These are phyloP conservation scores for Apocrypta bakeri DNA, from an alignment of 1,140 invertebrate genomes.

Conservation along the genomic window DNA sequence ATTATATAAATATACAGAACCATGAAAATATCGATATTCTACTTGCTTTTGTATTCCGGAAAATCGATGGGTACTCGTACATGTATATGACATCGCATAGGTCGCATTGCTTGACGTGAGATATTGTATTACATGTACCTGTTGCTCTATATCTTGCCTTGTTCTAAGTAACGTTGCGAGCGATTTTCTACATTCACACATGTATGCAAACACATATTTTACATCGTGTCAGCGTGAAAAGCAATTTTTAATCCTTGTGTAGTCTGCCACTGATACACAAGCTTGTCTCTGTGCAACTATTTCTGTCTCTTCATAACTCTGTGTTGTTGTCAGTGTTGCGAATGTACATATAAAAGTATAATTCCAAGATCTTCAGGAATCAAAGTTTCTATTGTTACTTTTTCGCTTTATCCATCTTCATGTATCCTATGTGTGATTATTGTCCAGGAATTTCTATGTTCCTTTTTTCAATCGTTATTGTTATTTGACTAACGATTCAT, in stretches of 20 bases:
- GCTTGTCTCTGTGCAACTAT: neutral
- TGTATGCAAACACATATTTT: neutral
- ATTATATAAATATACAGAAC: neutral
- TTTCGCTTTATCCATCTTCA: neutral
- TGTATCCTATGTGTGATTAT: too few species aligned
- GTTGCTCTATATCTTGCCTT: neutral
- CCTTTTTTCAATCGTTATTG: neutral
- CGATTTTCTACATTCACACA: neutral
- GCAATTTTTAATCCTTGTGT: slow-evolving; percentile 1
- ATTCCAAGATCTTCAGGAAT: neutral
- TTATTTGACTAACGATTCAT: neutral
- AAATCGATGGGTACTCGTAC: neutral
- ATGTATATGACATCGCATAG: too few species aligned
- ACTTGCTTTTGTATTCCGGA: slow-evolving; percentile 1
- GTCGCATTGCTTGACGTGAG: neutral
- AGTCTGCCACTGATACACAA: neutral
- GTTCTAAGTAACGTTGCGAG: neutral
- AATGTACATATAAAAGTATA: neutral
- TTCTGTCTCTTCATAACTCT: neutral
- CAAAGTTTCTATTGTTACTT: neutral
- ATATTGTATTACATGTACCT: slow-evolving; percentile 20
- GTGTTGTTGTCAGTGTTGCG: neutral
- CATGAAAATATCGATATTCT: neutral
- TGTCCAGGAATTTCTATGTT: too few species aligned
- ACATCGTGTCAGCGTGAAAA: neutral